phyloP scores from a whole-genome alignment of 2,113 vertebrate species.

The Ptilorrhoa leucosticta region DNA sequence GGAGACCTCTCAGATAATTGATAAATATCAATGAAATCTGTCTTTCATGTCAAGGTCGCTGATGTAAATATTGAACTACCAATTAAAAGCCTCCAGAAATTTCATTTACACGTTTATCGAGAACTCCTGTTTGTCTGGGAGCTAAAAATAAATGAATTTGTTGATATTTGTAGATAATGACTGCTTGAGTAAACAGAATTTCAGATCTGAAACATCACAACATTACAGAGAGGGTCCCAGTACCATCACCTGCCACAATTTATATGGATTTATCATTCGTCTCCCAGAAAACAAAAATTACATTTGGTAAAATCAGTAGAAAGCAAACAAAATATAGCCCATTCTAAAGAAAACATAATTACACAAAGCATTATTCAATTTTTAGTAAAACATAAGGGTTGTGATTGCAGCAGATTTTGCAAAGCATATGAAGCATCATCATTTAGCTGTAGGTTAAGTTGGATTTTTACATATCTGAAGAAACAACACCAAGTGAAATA shows the following conservation, averaged over 20 bases:
- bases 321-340: neutral
- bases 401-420: neutral
- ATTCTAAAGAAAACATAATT: neutral
- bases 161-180: neutral
- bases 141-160: neutral
- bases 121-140: neutral
- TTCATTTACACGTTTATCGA: neutral
- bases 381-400: neutral
- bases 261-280: neutral
- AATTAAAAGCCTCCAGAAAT: neutral
- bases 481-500: neutral
- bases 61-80: neutral
- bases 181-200: neutral
- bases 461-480: neutral
- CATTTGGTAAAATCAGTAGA: neutral
- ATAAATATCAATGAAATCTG: neutral
- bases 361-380: neutral
- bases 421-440: neutral
- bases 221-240: neutral
- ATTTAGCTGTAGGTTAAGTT: neutral
- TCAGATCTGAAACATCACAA: neutral
- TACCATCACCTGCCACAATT: neutral
- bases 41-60: fast-evolving
- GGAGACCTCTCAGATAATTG: neutral
- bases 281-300: neutral